Percentiles rank a stretch among this genome's conserved stretches.
These are phyloP conservation scores for Trinorchestia longiramus DNA, from an alignment of 1,140 invertebrate genomes.

Conservation along the genomic window DNA sequence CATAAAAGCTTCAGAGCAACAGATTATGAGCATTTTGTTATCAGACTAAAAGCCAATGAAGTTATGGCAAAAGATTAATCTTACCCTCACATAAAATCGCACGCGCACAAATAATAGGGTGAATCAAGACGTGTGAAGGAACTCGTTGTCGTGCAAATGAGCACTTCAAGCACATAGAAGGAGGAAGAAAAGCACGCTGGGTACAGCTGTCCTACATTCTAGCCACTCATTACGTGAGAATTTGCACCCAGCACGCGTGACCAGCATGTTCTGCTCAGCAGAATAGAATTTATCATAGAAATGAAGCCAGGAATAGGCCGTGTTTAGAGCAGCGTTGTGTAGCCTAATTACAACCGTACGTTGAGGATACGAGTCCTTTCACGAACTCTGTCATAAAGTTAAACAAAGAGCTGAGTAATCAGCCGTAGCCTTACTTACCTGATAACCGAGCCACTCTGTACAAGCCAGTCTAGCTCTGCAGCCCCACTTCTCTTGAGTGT, in stretches of 20 bases:
- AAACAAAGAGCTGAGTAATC: conserved; percentile 28
- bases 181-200: background rate
- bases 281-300: conserved; percentile 10
- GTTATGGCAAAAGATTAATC: background rate
- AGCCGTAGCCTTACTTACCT: conserved; percentile 29
- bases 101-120: background rate
- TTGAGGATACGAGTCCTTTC: background rate
- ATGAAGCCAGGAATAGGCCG: background rate
- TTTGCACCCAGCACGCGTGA: background rate
- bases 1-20: background rate
- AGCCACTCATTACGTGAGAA: background rate
- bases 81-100: background rate
- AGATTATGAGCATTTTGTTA: background rate
- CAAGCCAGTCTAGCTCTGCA: background rate
- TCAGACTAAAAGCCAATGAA: background rate
- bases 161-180: background rate
- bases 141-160: background rate
- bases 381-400: background rate
- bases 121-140: background rate
- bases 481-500: background rate
- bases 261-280: background rate
- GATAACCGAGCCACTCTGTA: conserved; percentile 5
- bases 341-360: conserved; percentile 19
- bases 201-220: background rate
- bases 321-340: background rate